Conservation (phyloP, 2,113 vertebrate genomes). For the Hipposideros armiger region DNA sequence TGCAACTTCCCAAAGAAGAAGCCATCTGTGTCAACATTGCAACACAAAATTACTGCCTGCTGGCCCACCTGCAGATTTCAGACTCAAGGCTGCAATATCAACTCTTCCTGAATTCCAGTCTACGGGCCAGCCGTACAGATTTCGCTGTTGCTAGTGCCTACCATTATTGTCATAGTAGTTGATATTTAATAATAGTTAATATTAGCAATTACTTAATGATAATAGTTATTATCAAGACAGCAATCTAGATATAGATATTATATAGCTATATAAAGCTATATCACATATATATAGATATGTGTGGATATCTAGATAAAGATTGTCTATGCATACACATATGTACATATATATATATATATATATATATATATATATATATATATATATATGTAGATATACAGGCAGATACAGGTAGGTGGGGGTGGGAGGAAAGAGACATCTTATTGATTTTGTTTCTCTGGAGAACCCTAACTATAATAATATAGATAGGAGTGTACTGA, state of each 20-base stretch:
- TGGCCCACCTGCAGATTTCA: background rate
- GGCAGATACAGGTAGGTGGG: background rate
- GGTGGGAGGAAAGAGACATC: background rate
- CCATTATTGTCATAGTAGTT: background rate
- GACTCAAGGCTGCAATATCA: background rate
- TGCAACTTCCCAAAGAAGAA: background rate
- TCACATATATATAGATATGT: too few species aligned
- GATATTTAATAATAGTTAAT: background rate
- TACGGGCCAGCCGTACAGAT: background rate
- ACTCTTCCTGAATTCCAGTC: background rate
- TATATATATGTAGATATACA: background rate
- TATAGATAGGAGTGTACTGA: background rate
- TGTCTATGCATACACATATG: background rate
- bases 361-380: background rate
- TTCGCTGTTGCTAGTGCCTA: background rate
- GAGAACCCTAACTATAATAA: background rate
- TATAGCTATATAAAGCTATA: background rate
- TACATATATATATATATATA: background rate
- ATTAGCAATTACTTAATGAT: background rate
- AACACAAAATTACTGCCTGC: background rate
- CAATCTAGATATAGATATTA: background rate
- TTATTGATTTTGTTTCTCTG: background rate
- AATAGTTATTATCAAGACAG: background rate
- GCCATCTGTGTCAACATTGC: background rate
- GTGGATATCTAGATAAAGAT: background rate